A percentile compares a stretch with the other conserved stretches of the same genome.
Conservation (phyloP, 2,888 invertebrate genomes). For the Idaea aversata region DNA sequence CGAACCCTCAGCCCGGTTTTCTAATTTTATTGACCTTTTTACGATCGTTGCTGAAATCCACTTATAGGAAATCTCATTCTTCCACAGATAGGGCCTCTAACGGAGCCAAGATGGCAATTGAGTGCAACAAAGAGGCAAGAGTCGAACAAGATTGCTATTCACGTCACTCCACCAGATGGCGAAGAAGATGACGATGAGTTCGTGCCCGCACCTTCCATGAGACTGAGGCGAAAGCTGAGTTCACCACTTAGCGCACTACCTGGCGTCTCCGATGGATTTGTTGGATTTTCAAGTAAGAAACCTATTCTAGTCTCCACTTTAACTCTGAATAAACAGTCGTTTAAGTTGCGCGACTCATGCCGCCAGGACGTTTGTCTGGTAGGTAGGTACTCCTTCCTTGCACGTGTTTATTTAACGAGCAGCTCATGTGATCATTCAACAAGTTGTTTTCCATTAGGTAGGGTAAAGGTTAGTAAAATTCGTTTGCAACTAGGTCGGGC, state of each 20-base stretch:
- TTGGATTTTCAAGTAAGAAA: slow-evolving; percentile 28
- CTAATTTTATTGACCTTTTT: slow-evolving; percentile 6
- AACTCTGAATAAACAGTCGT: too few species aligned
- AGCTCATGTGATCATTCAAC: not conserved
- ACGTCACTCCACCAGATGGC: slow-evolving; percentile 72
- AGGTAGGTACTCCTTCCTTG: not conserved
- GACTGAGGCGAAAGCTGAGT: slow-evolving; percentile 66
- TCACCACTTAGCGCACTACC: slow-evolving; percentile 63
- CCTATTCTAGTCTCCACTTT: too few species aligned
- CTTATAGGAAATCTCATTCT: slow-evolving; percentile 11
- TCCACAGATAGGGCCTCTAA: slow-evolving; percentile 69
- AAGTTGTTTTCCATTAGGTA: not conserved
- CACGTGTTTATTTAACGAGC: not conserved
- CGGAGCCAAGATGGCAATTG: slow-evolving; percentile 60
- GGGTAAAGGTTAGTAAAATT: not conserved
- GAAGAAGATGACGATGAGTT: slow-evolving; percentile 70
- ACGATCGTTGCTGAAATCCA: slow-evolving; percentile 3
- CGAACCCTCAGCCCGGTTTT: not conserved
- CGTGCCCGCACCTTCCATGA: slow-evolving; percentile 53
- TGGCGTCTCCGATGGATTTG: slow-evolving; percentile 48
- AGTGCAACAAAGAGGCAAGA: slow-evolving; percentile 44
- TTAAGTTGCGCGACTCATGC: too few species aligned
- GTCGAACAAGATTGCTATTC: slow-evolving; percentile 66
- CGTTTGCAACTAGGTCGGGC: not conserved
- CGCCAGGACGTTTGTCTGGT: too few species aligned